Evolutionary conservation across 2,888 invertebrate species (phyloP).

Genomic region (Vannuccia rotundouncinata): DNA sequence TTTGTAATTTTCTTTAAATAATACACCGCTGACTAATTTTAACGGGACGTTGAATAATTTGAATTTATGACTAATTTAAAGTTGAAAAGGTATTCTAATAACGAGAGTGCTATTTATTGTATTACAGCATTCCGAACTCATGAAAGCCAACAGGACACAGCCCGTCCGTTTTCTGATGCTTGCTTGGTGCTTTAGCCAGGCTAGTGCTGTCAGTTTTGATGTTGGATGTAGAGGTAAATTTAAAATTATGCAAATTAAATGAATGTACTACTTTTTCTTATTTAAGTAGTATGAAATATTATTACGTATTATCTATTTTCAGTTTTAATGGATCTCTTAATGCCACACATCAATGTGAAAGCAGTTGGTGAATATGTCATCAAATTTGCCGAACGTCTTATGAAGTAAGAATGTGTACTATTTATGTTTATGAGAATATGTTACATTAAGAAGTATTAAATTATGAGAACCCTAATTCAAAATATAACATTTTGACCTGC

Average conservation of each 20-base stretch:
- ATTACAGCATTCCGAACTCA: background rate
- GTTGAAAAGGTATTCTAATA: too few relatives aligned
- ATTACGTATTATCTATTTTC: too few relatives aligned
- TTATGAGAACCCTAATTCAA: too few relatives aligned
- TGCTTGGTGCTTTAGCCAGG: background rate
- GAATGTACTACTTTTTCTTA: background rate
- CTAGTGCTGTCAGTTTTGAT: background rate
- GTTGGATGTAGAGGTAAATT: background rate
- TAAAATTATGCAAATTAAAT: background rate
- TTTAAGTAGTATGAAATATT: background rate
- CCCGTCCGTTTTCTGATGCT: background rate
- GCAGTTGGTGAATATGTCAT: background rate
- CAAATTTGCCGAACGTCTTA: background rate
- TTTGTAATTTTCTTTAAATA: too few relatives aligned
- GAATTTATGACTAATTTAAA: too few relatives aligned
- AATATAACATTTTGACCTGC: too few relatives aligned
- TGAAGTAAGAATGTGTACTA: too few relatives aligned
- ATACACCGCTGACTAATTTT: too few relatives aligned
- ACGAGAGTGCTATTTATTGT: too few relatives aligned
- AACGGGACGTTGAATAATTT: too few relatives aligned
- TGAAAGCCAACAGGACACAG: background rate
- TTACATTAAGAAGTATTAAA: too few relatives aligned
- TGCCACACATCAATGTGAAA: constrained; percentile 9
- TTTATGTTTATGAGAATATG: too few relatives aligned
- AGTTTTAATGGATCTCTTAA: background rate